phyloP scores from a whole-genome alignment of 92 coral and sea anemone genomes.

The Paramuricea clavata region DNA sequence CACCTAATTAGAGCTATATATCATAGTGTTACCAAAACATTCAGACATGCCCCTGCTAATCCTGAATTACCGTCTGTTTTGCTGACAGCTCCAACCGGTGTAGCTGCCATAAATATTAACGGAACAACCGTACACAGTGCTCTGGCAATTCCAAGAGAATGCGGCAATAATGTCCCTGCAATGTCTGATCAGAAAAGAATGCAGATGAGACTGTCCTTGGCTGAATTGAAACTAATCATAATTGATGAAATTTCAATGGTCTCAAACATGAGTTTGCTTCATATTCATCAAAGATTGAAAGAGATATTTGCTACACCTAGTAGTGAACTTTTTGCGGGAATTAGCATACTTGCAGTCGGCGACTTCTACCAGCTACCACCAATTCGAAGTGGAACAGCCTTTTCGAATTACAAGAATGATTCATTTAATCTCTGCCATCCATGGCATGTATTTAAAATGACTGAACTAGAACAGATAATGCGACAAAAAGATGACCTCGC shows the following conservation, averaged over 20 bases:
- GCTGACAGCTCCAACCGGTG: constrained; percentile 74
- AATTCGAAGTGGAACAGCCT: constrained; percentile 6
- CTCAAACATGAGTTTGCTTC: constrained; percentile 68
- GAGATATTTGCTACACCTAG: constrained; percentile 33
- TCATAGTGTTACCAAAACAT: constrained; percentile 65
- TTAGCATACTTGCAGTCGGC: constrained; percentile 5
- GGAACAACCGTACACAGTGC: constrained; percentile 74
- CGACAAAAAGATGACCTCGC: constrained; percentile 65
- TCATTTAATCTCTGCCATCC: constrained; percentile 6
- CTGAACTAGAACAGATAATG: constrained; percentile 65
- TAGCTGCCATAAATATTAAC: constrained; percentile 70
- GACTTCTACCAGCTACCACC: constrained; percentile 3
- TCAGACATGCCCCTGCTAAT: constrained; percentile 64
- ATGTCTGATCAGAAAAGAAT: constrained; percentile 73
- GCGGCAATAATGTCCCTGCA: constrained; percentile 65
- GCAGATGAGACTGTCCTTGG: constrained; percentile 60
- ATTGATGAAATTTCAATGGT: constrained; percentile 53
- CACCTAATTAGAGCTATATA: constrained; percentile 56
- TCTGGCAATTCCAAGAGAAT: constrained; percentile 68
- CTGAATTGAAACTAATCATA: constrained; percentile 4
- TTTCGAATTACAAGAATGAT: constrained; percentile 41
- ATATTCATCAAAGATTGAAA: constrained; percentile 52
- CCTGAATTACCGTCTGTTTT: constrained; percentile 73
- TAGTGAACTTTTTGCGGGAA: constrained; percentile 6
- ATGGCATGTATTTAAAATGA: constrained; percentile 16